Percentiles rank a stretch among this genome's conserved stretches.
phyloP scores from a whole-genome alignment of 2,113 vertebrate genomes.

The Xenopus laevis region DNA sequence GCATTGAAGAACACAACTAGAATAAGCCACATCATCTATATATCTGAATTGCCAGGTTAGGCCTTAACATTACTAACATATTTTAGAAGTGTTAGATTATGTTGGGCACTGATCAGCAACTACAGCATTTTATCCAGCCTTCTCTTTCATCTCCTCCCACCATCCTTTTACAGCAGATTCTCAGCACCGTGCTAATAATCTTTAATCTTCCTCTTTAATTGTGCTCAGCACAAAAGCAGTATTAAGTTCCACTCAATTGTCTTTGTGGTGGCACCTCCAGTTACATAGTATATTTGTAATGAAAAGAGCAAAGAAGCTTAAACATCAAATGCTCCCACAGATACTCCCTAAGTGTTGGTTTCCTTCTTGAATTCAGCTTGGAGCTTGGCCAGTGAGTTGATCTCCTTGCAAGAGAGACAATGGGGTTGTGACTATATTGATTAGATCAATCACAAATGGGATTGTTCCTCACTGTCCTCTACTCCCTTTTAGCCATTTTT shows the following conservation, averaged over 20 bases:
- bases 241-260: conserved; percentile 9
- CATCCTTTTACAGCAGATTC: background rate
- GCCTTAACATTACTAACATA: too few species aligned
- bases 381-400: conserved; percentile 24
- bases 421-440: conserved; percentile 15
- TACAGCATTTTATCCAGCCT: background rate
- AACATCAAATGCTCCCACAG: conserved; percentile 13
- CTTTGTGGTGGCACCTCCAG: conserved; percentile 12
- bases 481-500: background rate
- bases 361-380: conserved; percentile 10
- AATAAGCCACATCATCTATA: too few species aligned
- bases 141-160: background rate
- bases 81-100: background rate
- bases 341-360: conserved; percentile 3
- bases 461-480: background rate
- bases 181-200: background rate
- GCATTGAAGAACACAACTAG: too few species aligned
- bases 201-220: conserved; percentile 1
- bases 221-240: background rate
- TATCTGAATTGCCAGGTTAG: too few species aligned
- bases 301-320: background rate
- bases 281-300: conserved; percentile 1
- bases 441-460: conserved; percentile 10
- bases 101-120: background rate
- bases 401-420: background rate